Percentiles rank a stretch among this genome's conserved stretches.
Conservation (phyloP, 2,113 vertebrate species). For the Echinops telfairi region DNA sequence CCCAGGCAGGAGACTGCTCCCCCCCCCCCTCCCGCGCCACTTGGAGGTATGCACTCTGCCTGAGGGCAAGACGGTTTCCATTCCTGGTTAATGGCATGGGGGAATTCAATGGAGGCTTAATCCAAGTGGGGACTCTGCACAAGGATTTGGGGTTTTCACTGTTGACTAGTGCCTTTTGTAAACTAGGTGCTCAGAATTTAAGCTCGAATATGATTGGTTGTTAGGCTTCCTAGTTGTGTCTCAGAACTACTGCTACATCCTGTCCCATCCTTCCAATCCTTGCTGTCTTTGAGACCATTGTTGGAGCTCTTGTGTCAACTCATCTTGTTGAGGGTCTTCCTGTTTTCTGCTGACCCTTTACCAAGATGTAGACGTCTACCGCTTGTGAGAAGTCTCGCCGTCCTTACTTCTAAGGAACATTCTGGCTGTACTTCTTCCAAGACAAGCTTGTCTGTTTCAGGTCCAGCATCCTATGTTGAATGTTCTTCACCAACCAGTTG, state of each 20-base stretch:
- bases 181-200: no score
- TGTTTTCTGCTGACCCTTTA: neutral
- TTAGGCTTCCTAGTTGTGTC: neutral
- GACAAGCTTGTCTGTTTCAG: neutral
- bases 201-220: neutral
- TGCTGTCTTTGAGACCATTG: neutral
- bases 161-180: no score
- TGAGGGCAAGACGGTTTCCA: no score
- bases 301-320: neutral
- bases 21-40: no score
- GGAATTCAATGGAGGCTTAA: no score
- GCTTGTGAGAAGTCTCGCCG: neutral
- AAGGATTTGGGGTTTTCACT: no score
- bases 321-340: neutral
- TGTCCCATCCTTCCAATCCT: neutral
- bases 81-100: no score
- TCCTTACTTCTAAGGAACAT: neutral
- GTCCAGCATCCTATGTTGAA: neutral
- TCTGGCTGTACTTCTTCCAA: neutral
- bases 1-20: no score
- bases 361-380: no score
- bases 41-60: no score
- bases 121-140: no score
- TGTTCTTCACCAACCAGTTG: neutral
- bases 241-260: neutral